phyloP scores from a whole-genome alignment of 2,888 invertebrate species.

The Uropetala carovei region DNA sequence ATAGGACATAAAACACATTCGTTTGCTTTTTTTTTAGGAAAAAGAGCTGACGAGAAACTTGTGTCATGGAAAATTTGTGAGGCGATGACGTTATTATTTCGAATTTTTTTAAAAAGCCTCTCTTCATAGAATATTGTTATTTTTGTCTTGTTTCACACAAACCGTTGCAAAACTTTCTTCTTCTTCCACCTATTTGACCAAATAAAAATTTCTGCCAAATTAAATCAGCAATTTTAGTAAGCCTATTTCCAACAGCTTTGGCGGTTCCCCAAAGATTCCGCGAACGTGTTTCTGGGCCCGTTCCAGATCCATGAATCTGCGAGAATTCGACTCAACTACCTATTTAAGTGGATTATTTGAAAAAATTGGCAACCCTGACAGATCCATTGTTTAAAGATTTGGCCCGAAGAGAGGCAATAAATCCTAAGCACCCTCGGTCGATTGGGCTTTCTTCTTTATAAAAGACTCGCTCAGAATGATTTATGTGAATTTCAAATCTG shows the following conservation, averaged over 20 bases:
- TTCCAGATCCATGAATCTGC: constrained; percentile 17
- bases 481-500: background rate
- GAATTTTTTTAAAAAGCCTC: no score
- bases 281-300: background rate
- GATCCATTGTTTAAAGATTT: background rate
- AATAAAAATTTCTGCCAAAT: constrained; percentile 6
- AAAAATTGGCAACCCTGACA: background rate
- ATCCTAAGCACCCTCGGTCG: background rate
- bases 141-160: no score
- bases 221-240: constrained; percentile 27
- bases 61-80: no score
- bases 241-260: background rate
- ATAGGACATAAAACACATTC: no score
- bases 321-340: background rate
- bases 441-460: background rate
- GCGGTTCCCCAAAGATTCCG: background rate
- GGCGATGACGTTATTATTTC: no score
- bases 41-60: no score
- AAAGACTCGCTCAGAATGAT: background rate
- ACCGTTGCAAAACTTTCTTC: no score
- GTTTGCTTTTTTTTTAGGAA: no score
- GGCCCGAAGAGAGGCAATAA: background rate
- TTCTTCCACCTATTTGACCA: background rate
- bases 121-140: no score
- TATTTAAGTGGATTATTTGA: background rate